These are phyloP conservation scores for Tetragnatha versicolor DNA, from an alignment of 1,140 invertebrate species.

Conservation along the genomic window DNA sequence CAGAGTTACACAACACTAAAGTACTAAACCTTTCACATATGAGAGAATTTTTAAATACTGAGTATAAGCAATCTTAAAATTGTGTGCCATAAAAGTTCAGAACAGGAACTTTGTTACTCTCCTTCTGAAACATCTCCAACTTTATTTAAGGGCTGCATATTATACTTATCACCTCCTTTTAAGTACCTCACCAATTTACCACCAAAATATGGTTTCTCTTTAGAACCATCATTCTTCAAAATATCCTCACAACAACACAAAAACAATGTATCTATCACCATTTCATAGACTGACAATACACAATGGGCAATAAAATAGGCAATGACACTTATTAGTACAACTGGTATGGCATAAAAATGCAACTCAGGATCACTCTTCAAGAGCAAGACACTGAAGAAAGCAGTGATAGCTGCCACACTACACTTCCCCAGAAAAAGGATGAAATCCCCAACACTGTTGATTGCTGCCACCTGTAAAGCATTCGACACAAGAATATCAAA, in stretches of 20 bases:
- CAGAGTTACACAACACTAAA: too few species aligned
- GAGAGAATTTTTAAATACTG: too few species aligned
- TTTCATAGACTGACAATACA: conserved; percentile 94
- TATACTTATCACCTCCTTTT: conserved; percentile 10
- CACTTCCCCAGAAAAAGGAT: conserved; percentile 91
- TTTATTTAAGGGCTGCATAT: conserved; percentile 46
- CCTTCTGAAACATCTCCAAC: conserved; percentile 28
- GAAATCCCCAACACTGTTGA: conserved; percentile 94
- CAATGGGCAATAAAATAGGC: conserved; percentile 93
- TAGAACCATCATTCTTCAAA: conserved; percentile 75
- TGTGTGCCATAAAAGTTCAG: too few species aligned
- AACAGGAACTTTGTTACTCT: conserved; percentile 17
- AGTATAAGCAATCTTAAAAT: too few species aligned
- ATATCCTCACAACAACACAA: conserved; percentile 92
- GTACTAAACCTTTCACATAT: too few species aligned
- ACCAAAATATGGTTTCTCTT: conserved; percentile 58
- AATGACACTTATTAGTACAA: conserved; percentile 86
- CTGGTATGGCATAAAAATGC: conserved; percentile 74
- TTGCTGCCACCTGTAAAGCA: conserved; percentile 85
- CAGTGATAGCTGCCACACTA: conserved; percentile 81
- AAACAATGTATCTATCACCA: conserved; percentile 93
- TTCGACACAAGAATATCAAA: conserved; percentile 84
- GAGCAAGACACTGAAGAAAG: conserved; percentile 73
- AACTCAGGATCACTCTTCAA: conserved; percentile 64
- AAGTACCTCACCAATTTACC: conserved; percentile 34